Evolutionary conservation across 2,113 vertebrate genomes (phyloP).

Genomic region (Orthonyx spaldingii): DNA sequence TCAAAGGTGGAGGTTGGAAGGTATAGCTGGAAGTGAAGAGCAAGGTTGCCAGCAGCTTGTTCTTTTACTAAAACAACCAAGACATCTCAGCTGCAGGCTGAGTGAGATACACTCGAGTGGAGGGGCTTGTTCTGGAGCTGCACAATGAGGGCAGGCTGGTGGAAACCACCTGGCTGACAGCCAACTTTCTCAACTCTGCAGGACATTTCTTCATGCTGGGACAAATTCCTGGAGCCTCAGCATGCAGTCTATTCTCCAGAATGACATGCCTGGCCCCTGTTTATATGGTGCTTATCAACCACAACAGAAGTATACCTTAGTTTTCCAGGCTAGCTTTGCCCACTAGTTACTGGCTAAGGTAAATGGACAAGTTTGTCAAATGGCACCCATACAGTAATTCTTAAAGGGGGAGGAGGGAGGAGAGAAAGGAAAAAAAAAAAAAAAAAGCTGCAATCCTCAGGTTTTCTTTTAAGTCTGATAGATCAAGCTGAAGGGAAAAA

Average conservation of each 20-base stretch:
- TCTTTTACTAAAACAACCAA: background rate
- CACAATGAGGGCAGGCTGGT: background rate
- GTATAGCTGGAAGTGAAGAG: background rate
- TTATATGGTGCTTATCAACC: background rate
- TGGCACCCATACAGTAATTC: background rate
- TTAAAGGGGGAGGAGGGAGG: rapidly evolving
- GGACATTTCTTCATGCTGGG: background rate
- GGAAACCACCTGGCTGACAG: background rate
- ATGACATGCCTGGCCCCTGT: background rate
- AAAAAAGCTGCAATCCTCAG: background rate
- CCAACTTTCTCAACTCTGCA: background rate
- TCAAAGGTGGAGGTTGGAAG: background rate
- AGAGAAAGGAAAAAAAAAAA: rapidly evolving
- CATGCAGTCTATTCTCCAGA: background rate
- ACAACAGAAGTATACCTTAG: background rate
- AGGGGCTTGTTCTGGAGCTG: background rate
- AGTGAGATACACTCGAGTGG: background rate
- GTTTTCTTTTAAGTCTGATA: background rate
- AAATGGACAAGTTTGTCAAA: background rate
- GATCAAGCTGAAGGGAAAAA: background rate
- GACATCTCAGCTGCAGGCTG: background rate
- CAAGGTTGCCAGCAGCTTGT: background rate
- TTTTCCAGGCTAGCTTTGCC: background rate
- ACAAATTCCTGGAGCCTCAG: background rate
- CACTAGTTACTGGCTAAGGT: background rate